Evolutionary conservation across 2,797 vertebrate genomes (phyloP).

Genomic region (Pangasius larnaudii): DNA sequence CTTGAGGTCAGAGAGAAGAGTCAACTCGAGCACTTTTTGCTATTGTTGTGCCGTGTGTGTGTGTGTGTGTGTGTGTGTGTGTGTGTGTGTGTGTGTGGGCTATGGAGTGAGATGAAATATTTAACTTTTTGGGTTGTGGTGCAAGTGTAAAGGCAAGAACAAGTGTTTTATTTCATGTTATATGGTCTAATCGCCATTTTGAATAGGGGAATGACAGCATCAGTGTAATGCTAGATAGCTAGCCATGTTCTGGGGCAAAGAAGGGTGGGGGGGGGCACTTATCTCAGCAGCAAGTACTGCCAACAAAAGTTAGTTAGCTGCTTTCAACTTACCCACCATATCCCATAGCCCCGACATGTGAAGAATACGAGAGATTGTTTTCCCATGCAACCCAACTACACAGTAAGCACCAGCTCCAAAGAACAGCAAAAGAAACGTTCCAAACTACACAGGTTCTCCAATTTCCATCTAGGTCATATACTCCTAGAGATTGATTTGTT

Average conservation of each 20-base stretch:
- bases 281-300: not conserved
- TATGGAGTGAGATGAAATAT: not conserved
- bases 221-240: not conserved
- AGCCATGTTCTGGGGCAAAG: not conserved
- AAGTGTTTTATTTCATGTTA: not conserved
- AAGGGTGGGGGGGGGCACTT: not conserved
- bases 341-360: not conserved
- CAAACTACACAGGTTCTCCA: not conserved
- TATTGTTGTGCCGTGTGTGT: not conserved
- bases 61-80: too few relatives aligned
- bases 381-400: not conserved
- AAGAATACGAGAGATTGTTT: not conserved
- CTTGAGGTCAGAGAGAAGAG: slow-evolving; percentile 9
- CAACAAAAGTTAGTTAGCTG: not conserved
- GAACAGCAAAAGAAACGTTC: not conserved
- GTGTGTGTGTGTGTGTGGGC: not conserved
- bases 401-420: not conserved
- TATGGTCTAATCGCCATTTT: not conserved
- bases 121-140: not conserved
- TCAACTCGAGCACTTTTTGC: not conserved
- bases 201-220: not conserved
- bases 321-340: not conserved
- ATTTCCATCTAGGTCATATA: not conserved
- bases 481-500: not conserved
- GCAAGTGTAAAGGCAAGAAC: not conserved